Conservation (phyloP, 2,113 vertebrate species). For the Chiloscyllium plagiosum region DNA sequence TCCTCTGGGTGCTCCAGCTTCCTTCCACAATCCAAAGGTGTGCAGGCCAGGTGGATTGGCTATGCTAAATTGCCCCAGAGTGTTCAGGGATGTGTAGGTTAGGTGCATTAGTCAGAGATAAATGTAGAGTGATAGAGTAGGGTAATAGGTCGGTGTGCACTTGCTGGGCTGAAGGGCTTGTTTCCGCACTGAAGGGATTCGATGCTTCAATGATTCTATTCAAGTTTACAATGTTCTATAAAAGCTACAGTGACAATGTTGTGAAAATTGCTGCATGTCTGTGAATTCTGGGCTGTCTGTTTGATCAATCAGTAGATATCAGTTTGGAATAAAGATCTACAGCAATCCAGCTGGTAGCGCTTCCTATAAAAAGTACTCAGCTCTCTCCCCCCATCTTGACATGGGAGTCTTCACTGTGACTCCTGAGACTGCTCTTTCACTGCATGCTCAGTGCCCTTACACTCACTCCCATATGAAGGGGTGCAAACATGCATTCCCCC, state of each 20-base stretch:
- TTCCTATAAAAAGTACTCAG: not conserved
- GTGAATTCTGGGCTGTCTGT: not conserved
- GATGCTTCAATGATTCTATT: not conserved
- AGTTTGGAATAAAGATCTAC: not conserved
- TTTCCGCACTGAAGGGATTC: too few species aligned
- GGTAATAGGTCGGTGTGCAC: too few species aligned
- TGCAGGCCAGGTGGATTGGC: too few species aligned
- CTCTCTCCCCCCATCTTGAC: not conserved
- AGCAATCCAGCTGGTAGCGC: not conserved
- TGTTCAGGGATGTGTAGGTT: too few species aligned
- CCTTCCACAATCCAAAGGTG: too few species aligned
- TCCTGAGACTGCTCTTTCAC: not conserved
- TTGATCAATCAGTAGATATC: not conserved
- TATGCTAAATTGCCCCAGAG: too few species aligned
- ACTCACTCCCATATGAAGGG: not conserved
- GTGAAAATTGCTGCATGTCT: not conserved
- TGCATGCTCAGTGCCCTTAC: not conserved
- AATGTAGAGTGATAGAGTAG: too few species aligned
- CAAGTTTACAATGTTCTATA: not conserved
- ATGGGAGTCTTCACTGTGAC: not conserved
- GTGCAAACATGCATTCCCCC: not conserved
- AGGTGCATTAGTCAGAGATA: too few species aligned
- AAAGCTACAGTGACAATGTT: not conserved
- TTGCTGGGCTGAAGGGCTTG: too few species aligned
- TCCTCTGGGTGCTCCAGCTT: too few species aligned